Evolutionary conservation across 2,888 invertebrate genomes (phyloP).

Genomic region (Hydraecia micacea): DNA sequence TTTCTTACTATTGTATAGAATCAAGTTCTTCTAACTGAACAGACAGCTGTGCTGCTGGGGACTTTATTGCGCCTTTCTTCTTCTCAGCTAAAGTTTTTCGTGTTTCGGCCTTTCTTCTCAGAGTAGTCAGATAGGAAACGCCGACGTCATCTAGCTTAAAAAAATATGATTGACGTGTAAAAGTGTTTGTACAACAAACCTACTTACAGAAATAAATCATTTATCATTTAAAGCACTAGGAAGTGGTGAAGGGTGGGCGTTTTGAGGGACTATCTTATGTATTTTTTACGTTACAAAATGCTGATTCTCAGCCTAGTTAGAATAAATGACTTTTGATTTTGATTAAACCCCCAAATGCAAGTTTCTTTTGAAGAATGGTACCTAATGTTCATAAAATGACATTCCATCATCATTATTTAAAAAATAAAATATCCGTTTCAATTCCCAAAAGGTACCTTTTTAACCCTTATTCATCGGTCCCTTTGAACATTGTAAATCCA

Average conservation of each 20-base stretch:
- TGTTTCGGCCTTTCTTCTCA: too few species aligned
- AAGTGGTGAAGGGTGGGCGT: neutral
- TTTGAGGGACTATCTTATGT: neutral
- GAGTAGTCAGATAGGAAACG: too few species aligned
- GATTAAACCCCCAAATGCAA: neutral
- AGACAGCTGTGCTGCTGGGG: too few species aligned
- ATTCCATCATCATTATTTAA: neutral
- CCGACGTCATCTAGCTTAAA: too few species aligned
- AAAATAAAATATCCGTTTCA: neutral
- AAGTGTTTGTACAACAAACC: too few species aligned
- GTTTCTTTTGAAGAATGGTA: neutral
- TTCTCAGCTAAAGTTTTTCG: too few species aligned
- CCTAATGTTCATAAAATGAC: neutral
- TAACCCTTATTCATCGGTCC: neutral
- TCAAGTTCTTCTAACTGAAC: too few species aligned
- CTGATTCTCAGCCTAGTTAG: neutral
- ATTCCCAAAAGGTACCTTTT: neutral
- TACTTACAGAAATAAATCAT: too few species aligned
- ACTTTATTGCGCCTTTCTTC: too few species aligned
- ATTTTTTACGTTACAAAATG: neutral
- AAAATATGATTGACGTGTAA: too few species aligned
- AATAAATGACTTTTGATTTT: neutral
- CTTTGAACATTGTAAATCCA: slow-evolving; percentile 36
- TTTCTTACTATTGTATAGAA: too few species aligned
- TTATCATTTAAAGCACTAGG: too few species aligned